phyloP scores from a whole-genome alignment of 2,113 vertebrate species.

The Cariama cristata region DNA sequence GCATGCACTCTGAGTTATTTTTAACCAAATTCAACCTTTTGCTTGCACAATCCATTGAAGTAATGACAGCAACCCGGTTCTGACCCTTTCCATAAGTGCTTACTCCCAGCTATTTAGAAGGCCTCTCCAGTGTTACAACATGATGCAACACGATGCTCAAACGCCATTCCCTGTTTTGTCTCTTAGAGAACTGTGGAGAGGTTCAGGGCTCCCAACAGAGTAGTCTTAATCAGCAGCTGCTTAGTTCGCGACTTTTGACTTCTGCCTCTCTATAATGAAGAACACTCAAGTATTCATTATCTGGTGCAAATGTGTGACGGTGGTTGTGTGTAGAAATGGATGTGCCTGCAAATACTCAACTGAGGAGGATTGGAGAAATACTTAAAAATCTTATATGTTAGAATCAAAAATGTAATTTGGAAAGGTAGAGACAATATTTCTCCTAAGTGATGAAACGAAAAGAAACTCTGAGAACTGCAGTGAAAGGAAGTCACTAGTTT shows the following conservation, averaged over 20 bases:
- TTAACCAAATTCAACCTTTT: background rate
- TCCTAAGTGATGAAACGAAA: background rate
- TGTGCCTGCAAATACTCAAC: background rate
- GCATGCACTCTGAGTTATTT: background rate
- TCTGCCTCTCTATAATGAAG: background rate
- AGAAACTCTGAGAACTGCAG: background rate
- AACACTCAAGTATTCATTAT: constrained; percentile 16
- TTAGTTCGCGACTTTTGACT: background rate
- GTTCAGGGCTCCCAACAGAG: background rate
- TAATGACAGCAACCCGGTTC: background rate
- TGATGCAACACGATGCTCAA: background rate
- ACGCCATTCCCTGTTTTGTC: background rate
- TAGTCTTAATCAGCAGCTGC: background rate
- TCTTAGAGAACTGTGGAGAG: background rate
- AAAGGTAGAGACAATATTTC: background rate
- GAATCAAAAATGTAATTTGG: background rate
- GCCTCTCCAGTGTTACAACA: background rate
- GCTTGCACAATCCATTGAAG: background rate
- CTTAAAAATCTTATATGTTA: background rate
- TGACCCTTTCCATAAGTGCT: background rate
- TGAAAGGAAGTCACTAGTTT: background rate
- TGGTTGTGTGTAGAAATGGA: background rate
- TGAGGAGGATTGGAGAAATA: background rate
- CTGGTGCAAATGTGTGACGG: background rate
- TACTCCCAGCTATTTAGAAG: background rate